A percentile compares a stretch with the other conserved stretches of the same genome.
phyloP scores from a whole-genome alignment of 1,140 invertebrate species.

The Zaprionus tsacasi region DNA sequence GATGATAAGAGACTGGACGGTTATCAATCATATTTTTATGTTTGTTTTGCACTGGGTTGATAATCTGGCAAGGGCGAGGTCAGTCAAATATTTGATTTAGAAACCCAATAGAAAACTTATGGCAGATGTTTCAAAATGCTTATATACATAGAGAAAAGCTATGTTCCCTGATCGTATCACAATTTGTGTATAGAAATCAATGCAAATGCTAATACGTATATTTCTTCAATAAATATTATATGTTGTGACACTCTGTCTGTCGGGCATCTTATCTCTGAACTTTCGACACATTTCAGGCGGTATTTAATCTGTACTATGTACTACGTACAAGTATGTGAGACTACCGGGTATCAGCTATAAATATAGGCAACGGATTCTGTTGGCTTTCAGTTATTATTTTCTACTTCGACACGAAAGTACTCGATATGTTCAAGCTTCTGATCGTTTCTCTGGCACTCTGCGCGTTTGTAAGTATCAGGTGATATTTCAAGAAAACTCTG shows the following conservation, averaged over 20 bases:
- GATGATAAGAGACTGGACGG: not conserved
- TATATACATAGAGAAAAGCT: not conserved
- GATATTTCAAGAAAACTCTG: not conserved
- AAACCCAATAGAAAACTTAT: not conserved
- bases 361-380: slow-evolving; percentile 28
- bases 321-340: not conserved
- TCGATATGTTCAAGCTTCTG: slow-evolving; percentile 64
- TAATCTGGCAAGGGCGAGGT: slow-evolving; percentile 22
- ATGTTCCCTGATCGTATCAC: not conserved
- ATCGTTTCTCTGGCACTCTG: slow-evolving; percentile 64
- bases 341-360: slow-evolving; percentile 47
- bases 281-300: slow-evolving; percentile 60
- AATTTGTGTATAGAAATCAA: not conserved
- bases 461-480: slow-evolving; percentile 62
- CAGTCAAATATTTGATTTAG: not conserved
- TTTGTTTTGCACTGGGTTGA: not conserved
- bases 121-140: not conserved
- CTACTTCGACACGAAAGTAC: slow-evolving; percentile 42
- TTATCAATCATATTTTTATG: not conserved
- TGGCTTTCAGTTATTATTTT: slow-evolving; percentile 41
- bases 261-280: slow-evolving; percentile 61
- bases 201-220: slow-evolving; percentile 10
- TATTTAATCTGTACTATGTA: slow-evolving; percentile 1
- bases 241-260: slow-evolving; percentile 12
- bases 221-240: slow-evolving; percentile 7